Base-by-base conservation (phyloP, 2,888 invertebrate genomes). In the Allygus modestus region DNA sequence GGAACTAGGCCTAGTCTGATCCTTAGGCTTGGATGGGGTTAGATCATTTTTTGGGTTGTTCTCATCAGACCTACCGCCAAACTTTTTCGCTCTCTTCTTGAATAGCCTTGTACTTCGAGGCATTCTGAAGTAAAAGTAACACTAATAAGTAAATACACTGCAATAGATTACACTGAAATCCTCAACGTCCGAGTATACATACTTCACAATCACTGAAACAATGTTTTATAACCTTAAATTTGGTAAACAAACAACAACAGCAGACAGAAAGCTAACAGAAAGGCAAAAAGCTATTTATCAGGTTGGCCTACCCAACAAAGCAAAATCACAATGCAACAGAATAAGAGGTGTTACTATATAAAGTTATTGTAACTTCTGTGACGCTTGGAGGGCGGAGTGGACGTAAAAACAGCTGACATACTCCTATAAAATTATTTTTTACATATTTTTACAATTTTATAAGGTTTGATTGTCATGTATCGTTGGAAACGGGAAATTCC, bases 1-100 rank as follows among this genome's bases (percentile, higher is more conserved):
- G 58, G 81, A 54, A 61, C 54, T 81, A 58, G 31, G 81, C 81
- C 81, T 79, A 46, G 79, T 12, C 31, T 81, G n/a, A 58, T 58
- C 33, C 37, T 33, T 58, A 31, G 41, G 75, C 41, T 61, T 81
- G 31, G 33, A n/a, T 33, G 61, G 61, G 17, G 61, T 54, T 81
- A n/a, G 54, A 33, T n/a, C 37, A 33, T 33, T 81, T 9, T 43
- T 73, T 58, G 12, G n/a, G 23, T 33, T 61, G 28, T 81, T 33
- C 46, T 75, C 26, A 17, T 71, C 20, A 71, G 51, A 31, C 51
- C 46, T 79, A 79, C 79, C 23, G 26, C 41, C 15, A 61, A 37
- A 61, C 4, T 54, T 20, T 58, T 58, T 58, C n/a, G 51, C 17
- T 81, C 81, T 58, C n/a, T 58, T 58, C 54, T 81, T 54, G 41